Percentiles rank a stretch among this genome's conserved stretches.
phyloP scores from a whole-genome alignment of 2,888 invertebrate species.

The Serripes groenlandicus region DNA sequence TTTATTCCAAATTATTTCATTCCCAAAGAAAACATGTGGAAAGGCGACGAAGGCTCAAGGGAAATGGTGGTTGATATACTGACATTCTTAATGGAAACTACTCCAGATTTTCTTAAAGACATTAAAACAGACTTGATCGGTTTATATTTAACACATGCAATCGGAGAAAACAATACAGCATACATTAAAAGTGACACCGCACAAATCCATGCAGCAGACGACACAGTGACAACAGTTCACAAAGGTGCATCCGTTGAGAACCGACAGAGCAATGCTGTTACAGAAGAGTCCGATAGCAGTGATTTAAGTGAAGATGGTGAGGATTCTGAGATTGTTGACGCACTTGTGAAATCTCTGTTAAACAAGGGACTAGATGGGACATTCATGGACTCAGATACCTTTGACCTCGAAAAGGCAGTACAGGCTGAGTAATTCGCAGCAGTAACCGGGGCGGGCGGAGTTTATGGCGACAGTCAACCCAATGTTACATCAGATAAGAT shows the following conservation, averaged over 20 bases:
- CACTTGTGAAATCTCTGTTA: slow-evolving; percentile 3
- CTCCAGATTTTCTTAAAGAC: slow-evolving; percentile 8
- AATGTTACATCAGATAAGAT: too few relatives aligned
- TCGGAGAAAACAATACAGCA: background rate
- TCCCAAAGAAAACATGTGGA: slow-evolving; percentile 38
- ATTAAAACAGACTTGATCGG: slow-evolving; percentile 3
- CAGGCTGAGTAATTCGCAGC: background rate
- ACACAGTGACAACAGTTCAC: background rate
- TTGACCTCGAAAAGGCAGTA: background rate
- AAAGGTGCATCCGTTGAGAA: background rate
- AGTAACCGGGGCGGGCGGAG: too few relatives aligned
- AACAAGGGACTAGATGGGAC: background rate
- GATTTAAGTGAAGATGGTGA: background rate
- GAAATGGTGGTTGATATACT: background rate
- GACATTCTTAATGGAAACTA: background rate
- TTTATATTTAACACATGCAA: background rate
- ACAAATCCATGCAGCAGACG: background rate
- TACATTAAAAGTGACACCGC: background rate
- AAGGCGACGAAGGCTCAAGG: background rate
- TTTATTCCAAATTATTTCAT: slow-evolving; percentile 45
- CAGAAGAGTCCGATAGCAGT: background rate
- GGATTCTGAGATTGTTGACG: slow-evolving; percentile 10
- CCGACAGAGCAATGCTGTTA: background rate
- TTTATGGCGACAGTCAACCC: too few relatives aligned
- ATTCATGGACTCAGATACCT: background rate